phyloP scores from a whole-genome alignment of 2,797 vertebrate genomes.

The Sebastes trivittatus region DNA sequence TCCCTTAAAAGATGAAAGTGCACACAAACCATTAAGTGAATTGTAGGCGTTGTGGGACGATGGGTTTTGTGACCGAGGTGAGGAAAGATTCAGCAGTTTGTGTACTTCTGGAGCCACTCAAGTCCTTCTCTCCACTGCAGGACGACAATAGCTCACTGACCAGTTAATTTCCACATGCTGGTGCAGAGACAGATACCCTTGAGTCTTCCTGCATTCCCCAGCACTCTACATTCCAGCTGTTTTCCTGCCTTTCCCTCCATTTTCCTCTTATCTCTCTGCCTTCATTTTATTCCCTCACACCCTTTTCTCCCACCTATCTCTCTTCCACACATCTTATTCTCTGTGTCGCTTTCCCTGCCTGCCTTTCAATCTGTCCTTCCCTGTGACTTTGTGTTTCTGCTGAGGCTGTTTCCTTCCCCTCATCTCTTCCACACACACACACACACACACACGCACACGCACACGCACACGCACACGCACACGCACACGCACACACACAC shows the following conservation, averaged over 20 bases:
- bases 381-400: constrained; percentile 46
- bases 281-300: constrained; percentile 32
- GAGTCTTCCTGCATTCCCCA: constrained; percentile 11
- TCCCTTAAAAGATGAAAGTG: constrained; percentile 32
- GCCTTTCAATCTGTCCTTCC: constrained; percentile 42
- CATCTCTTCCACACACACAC: constrained; percentile 23
- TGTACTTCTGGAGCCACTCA: constrained; percentile 44
- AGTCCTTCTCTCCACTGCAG: constrained; percentile 13
- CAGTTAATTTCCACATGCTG: constrained; percentile 38
- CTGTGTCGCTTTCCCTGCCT: constrained; percentile 9
- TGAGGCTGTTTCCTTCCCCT: constrained; percentile 31
- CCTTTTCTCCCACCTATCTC: constrained; percentile 29
- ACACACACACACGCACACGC: neutral
- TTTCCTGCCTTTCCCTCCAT: neutral
- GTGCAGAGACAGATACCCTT: constrained; percentile 22
- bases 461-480: constrained; percentile 17
- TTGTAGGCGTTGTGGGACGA: constrained; percentile 20
- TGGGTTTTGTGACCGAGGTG: constrained; percentile 33
- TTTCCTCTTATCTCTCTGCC: constrained; percentile 38
- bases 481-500: constrained; percentile 3
- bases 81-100: constrained; percentile 39
- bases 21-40: constrained; percentile 5
- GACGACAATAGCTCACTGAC: constrained; percentile 45
- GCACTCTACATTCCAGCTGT: constrained; percentile 23
- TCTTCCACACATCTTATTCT: constrained; percentile 29